Evolutionary conservation across 2,113 vertebrate species (phyloP).

Genomic region (Muntiacus muntjak): DNA sequence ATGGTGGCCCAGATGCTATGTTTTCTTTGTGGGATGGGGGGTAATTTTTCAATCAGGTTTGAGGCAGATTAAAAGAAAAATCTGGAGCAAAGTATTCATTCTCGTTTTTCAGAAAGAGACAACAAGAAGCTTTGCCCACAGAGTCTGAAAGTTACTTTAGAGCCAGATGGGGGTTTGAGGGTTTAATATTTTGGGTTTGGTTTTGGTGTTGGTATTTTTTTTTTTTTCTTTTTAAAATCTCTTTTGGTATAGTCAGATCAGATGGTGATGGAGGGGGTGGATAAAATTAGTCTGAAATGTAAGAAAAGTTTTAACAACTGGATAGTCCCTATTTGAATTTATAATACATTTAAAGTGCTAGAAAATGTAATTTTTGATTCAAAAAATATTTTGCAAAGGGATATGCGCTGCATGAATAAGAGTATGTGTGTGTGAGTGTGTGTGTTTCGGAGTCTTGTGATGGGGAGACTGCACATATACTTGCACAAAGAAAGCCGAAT

Average conservation of each 20-base stretch:
- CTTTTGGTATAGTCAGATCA: constrained; percentile 32
- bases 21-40: constrained; percentile 70
- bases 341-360: background rate
- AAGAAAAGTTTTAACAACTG: constrained; percentile 56
- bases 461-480: background rate
- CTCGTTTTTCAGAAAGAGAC: constrained; percentile 75
- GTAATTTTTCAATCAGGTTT: constrained; percentile 78
- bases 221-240: constrained; percentile 2
- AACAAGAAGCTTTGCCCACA: constrained; percentile 71
- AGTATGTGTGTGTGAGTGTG: background rate
- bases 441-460: background rate
- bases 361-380: constrained; percentile 60
- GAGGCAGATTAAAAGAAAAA: constrained; percentile 77
- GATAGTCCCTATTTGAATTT: constrained; percentile 2
- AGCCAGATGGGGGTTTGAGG: background rate
- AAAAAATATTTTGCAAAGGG: constrained; percentile 39
- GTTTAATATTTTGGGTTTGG: background rate
- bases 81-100: constrained; percentile 73
- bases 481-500: background rate
- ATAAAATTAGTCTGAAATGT: constrained; percentile 18
- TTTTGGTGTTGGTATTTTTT: background rate
- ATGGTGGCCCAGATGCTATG: constrained; percentile 71
- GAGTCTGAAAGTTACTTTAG: constrained; percentile 73
- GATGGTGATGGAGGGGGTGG: background rate
- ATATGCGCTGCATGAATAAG: background rate